These are phyloP conservation scores for Clostera curtula DNA, from an alignment of 2,888 invertebrate genomes.

Conservation along the genomic window DNA sequence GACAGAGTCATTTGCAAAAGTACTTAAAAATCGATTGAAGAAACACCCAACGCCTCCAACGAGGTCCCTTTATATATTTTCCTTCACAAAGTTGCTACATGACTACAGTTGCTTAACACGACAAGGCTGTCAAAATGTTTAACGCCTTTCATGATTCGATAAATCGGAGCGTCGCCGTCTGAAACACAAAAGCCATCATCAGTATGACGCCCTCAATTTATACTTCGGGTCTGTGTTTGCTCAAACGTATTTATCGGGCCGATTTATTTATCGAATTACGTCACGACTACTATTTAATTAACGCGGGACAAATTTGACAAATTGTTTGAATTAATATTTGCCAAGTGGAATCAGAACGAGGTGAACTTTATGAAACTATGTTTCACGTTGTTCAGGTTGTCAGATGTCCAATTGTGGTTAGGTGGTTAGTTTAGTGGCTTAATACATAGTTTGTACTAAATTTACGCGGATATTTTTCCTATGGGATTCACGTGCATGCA, in stretches of 20 bases:
- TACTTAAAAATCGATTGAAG: too few relatives aligned
- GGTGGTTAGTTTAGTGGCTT: too few relatives aligned
- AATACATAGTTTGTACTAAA: too few relatives aligned
- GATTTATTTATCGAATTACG: constrained; percentile 39
- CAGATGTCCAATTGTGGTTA: constrained; percentile 1
- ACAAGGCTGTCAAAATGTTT: too few relatives aligned
- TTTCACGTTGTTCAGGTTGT: constrained; percentile 7
- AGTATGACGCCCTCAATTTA: constrained; percentile 27
- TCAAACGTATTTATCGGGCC: constrained; percentile 32
- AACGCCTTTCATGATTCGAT: neutral
- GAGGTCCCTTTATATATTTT: too few relatives aligned
- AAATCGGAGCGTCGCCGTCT: constrained; percentile 19
- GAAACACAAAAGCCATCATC: constrained; percentile 13
- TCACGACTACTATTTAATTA: constrained; percentile 41
- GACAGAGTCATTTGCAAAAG: too few relatives aligned
- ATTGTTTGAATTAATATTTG: constrained; percentile 29
- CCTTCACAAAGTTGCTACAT: too few relatives aligned
- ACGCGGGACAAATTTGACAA: constrained; percentile 32
- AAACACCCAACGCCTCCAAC: too few relatives aligned
- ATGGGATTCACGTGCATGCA: too few relatives aligned
- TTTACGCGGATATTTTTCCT: too few relatives aligned
- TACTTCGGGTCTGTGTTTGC: constrained; percentile 31
- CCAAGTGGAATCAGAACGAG: constrained; percentile 18
- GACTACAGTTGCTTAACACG: too few relatives aligned
- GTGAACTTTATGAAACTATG: constrained; percentile 21